These are phyloP conservation scores for Callionymus lyra DNA, from an alignment of 2,113 vertebrate species.

Conservation along the genomic window DNA sequence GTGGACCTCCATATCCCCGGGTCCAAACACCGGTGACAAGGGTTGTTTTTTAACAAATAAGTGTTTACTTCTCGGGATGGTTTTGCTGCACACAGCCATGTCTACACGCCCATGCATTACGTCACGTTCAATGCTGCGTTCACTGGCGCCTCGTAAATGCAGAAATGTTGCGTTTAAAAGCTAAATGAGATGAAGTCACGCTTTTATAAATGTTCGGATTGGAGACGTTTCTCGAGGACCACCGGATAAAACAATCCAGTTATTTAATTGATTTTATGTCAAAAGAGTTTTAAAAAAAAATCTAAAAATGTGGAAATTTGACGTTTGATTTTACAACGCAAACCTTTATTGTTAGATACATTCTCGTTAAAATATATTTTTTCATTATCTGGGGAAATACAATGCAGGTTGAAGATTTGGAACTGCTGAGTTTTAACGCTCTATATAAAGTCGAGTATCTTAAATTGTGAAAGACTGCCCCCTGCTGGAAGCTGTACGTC, in stretches of 20 bases:
- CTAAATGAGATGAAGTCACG: too few species aligned
- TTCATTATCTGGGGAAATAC: background rate
- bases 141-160: slow-evolving; percentile 20
- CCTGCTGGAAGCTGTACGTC: too few species aligned
- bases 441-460: too few species aligned
- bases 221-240: too few species aligned
- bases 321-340: background rate
- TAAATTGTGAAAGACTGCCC: too few species aligned
- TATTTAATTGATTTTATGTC: too few species aligned
- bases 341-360: background rate
- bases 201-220: too few species aligned
- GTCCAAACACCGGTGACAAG: slow-evolving; percentile 19
- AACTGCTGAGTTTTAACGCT: too few species aligned
- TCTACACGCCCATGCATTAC: slow-evolving; percentile 57
- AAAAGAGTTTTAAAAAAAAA: background rate
- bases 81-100: slow-evolving; percentile 41
- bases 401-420: background rate
- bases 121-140: slow-evolving; percentile 46
- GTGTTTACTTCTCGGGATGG: slow-evolving; percentile 22
- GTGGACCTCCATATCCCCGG: slow-evolving; percentile 21
- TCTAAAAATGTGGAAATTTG: background rate
- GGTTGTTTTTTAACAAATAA: slow-evolving; percentile 26
- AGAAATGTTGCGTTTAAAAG: background rate
- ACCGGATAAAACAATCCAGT: too few species aligned
- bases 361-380: background rate